Base-by-base conservation (phyloP, 2,113 vertebrate genomes). In the Cyprinodon brontotheroides region DNA sequence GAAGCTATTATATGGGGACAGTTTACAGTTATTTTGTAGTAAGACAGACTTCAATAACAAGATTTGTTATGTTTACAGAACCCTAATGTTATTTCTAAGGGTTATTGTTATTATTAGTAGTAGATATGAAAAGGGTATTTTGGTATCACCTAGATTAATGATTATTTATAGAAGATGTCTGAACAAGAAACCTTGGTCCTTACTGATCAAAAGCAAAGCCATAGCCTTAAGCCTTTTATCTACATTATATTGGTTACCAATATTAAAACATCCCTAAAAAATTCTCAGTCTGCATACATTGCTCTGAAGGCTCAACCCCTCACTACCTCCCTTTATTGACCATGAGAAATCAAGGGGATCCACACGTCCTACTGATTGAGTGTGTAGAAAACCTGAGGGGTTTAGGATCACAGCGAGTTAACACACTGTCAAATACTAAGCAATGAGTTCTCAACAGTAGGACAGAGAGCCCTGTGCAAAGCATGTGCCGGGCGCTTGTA, bases 391-490 rank as follows among this genome's bases (percentile, higher is more conserved):
- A 91, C 85, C 86, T 86, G 90, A 85, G 87, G 83, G 89, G 88
- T 92, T 90, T 88, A 92, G 78, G 81, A 91, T 87, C 87, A 87
- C 82, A 84, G 83, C 62, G 82, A 87, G 89, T 91, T 92, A 91
- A 87, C 91, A 89, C 87, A 86, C 88, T 90, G 90, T 90, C 89
- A 90, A 91, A 92, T 86, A 85, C 85, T 85, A 86, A 76, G 85
- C 89, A 89, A 86, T 86, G 89, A 89, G 88, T 88, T 88, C 88
- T 90, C 84, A 75, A 75, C 73, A 75, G 81, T 81, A 39, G 84
- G 85, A 89, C 78, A 80, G 79, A 80, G 89, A 83, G 82, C 72
- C 86, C 79, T 80, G 80, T 87, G 82, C 80, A 81, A 45, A 87
- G 75, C 69, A 10, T 82, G 80, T 68, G 83, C 60, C 72, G 75